Percentiles rank a stretch among this genome's conserved stretches.
Evolutionary conservation across 1,140 invertebrate genomes (phyloP).

Genomic region (Heliconius nattereri): DNA sequence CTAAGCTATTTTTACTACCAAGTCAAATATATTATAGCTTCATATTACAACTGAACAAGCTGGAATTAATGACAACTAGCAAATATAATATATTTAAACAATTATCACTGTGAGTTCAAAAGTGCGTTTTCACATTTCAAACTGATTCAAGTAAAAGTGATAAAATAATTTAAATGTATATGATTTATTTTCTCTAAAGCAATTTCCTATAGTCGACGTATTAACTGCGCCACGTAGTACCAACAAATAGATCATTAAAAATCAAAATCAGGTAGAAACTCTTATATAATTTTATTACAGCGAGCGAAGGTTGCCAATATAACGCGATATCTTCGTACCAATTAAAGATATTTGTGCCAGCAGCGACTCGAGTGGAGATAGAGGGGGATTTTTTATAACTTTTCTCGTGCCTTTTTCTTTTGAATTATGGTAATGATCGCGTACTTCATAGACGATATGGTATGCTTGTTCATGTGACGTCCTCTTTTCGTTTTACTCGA

Average conservation of each 20-base stretch:
- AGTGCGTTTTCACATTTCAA: too few species aligned
- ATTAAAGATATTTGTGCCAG: slow-evolving; percentile 11
- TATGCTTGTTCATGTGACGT: neutral
- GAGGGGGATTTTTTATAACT: neutral
- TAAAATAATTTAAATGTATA: too few species aligned
- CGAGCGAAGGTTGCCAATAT: slow-evolving; percentile 1
- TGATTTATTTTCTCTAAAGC: too few species aligned
- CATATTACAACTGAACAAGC: too few species aligned
- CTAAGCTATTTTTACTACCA: too few species aligned
- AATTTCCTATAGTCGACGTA: neutral
- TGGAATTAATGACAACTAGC: too few species aligned
- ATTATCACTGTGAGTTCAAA: too few species aligned
- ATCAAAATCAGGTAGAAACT: slow-evolving; percentile 7
- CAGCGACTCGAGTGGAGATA: slow-evolving; percentile 3
- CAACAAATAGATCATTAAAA: neutral
- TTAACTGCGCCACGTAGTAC: neutral
- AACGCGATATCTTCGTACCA: slow-evolving; percentile 6
- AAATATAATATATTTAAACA: too few species aligned
- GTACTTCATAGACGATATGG: neutral
- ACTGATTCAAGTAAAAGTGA: too few species aligned
- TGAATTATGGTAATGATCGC: slow-evolving; percentile 9
- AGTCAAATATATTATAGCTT: too few species aligned
- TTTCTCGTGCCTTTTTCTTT: slow-evolving; percentile 4
- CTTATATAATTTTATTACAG: slow-evolving; percentile 9
- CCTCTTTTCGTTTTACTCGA: neutral